Evolutionary conservation across 1,140 invertebrate genomes (phyloP), one percentile per base, ranked within the genome.

Genomic region (Ptiloglossa arizonensis): DNA sequence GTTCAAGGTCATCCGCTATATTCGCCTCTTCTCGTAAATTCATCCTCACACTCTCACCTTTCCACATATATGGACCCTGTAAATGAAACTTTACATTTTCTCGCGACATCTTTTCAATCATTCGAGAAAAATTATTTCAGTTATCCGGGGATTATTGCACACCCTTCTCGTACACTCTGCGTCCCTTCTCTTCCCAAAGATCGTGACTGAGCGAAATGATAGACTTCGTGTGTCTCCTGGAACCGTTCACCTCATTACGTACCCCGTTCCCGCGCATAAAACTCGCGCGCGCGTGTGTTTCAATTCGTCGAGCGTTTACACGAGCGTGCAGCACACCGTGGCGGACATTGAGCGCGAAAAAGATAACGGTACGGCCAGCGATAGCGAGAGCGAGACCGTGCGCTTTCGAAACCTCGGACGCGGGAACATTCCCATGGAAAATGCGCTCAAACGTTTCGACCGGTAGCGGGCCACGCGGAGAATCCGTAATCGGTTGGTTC

Each of bases 211-310:
- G 9, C 1, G 8, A 13, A 41, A 11, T 2, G 13, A 41, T 11
- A 13, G 13, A 11, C 41, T 41, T 9, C 29, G n/a, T 24, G 29
- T 19, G 27, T 76, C 54, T 41, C 41, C 32, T 35, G 52, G 17
- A 59, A 74, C 70, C 70, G 62, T 64, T 79, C 76, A 74, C 70
- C 60, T 73, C 60, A 38, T 73, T 79, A 79, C 41, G 32, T 74
- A 56, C 19, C 27, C 50, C 62, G 29, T 72, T 46, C 48, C 29
- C 24, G 57, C 46, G 22, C 41, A 19, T 19, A 17, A 44, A 41
- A 46, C 13, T 22, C 44, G 44, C n/a, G 63, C 50, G 35, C 32
- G 32, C 59, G 29, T 41, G 41, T 83, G 63, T 68, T 46, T 13
- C 72, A 35, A 8, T 32, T 46, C 41, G 75, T 27, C 50, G 56